Conservation (phyloP, 2,888 invertebrate genomes). For the Zygothrica quintamaculata region DNA sequence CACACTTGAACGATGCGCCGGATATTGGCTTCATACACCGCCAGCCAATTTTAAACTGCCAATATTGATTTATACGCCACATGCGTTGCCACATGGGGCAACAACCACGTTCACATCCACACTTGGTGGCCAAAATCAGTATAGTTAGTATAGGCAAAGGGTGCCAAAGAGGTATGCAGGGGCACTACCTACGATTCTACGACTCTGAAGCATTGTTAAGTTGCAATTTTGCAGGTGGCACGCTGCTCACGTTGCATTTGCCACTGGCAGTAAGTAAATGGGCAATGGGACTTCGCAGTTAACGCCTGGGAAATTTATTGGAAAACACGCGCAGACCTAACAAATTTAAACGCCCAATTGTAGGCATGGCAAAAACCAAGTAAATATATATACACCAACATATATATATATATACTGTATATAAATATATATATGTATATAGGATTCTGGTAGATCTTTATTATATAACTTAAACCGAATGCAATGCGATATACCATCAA, state of each 20-base stretch:
- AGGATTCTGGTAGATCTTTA: slow-evolving; percentile 23
- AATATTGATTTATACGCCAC: slow-evolving; percentile 76
- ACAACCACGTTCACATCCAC: slow-evolving; percentile 21
- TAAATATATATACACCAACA: slow-evolving; percentile 3
- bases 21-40: slow-evolving; percentile 79
- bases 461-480: slow-evolving; percentile 55
- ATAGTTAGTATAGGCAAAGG: too few relatives aligned
- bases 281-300: slow-evolving; percentile 73
- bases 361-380: slow-evolving; percentile 20
- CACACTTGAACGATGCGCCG: slow-evolving; percentile 56
- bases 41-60: slow-evolving; percentile 80
- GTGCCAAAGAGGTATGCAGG: too few relatives aligned
- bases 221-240: slow-evolving; percentile 73
- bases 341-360: slow-evolving; percentile 43
- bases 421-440: slow-evolving; percentile 11
- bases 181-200: too few relatives aligned
- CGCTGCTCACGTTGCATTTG: slow-evolving; percentile 47
- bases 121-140: slow-evolving; percentile 42
- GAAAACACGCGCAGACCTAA: slow-evolving; percentile 53
- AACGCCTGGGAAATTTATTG: slow-evolving; percentile 73
- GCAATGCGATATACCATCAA: slow-evolving; percentile 53
- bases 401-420: background rate
- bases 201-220: slow-evolving; percentile 75
- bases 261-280: slow-evolving; percentile 62
- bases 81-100: slow-evolving; percentile 76